phyloP scores from a whole-genome alignment of 2,888 invertebrate species.

The Lottia gigantea region DNA sequence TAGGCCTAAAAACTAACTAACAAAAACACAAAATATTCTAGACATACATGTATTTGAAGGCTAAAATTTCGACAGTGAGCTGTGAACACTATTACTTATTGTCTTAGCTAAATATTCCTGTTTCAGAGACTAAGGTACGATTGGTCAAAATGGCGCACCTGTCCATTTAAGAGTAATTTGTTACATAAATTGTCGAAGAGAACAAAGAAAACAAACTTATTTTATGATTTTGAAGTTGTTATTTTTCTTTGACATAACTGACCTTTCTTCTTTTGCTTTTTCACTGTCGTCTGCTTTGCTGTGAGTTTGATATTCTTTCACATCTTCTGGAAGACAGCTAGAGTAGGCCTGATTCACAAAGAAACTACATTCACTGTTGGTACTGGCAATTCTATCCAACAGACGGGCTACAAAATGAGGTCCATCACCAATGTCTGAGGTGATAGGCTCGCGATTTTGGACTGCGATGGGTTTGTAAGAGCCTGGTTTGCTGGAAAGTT shows the following conservation, averaged over 20 bases:
- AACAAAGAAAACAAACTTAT: too few relatives aligned
- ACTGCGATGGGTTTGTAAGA: slow-evolving; percentile 74
- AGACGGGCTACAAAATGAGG: slow-evolving; percentile 86
- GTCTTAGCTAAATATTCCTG: too few relatives aligned
- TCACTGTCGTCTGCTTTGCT: slow-evolving; percentile 42
- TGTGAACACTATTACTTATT: too few relatives aligned
- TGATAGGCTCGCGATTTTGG: slow-evolving; percentile 25
- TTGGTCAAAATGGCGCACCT: too few relatives aligned
- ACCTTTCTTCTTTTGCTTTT: slow-evolving; percentile 31
- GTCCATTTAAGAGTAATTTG: too few relatives aligned
- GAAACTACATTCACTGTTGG: slow-evolving; percentile 43
- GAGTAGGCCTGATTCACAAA: slow-evolving; percentile 78
- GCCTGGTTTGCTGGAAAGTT: slow-evolving; percentile 83
- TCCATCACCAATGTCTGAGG: slow-evolving; percentile 81
- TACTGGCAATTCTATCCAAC: slow-evolving; percentile 73
- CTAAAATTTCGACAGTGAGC: too few relatives aligned
- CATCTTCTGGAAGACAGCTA: slow-evolving; percentile 79
- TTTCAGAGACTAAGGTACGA: too few relatives aligned
- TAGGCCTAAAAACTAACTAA: too few relatives aligned
- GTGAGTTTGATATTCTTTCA: slow-evolving; percentile 28
- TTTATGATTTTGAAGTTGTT: too few relatives aligned
- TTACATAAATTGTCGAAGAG: too few relatives aligned
- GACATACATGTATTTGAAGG: too few relatives aligned
- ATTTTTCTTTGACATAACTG: neutral
- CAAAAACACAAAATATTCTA: too few relatives aligned